A percentile compares a stretch with the other conserved stretches of the same genome.
Evolutionary conservation across 2,888 invertebrate genomes (phyloP).

Genomic region (Megastigmus dorsalis): DNA sequence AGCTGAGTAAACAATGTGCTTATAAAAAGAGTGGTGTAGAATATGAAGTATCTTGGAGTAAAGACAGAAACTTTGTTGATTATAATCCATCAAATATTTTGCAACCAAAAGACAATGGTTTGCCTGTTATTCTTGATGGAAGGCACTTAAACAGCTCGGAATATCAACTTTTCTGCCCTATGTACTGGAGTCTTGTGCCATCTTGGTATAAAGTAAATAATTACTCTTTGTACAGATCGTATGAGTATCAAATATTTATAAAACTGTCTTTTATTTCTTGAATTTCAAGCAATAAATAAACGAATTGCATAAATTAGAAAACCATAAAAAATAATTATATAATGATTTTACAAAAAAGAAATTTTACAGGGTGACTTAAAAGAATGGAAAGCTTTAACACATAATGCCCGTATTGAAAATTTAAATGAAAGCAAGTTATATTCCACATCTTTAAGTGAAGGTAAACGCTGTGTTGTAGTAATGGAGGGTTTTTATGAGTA

Average conservation of each 20-base stretch:
- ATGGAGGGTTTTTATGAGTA: constrained; percentile 52
- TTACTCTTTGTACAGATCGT: no score
- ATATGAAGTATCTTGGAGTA: constrained; percentile 40
- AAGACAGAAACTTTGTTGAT: constrained; percentile 13
- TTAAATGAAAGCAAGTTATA: constrained; percentile 44
- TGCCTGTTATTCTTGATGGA: constrained; percentile 49
- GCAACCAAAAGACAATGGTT: constrained; percentile 43
- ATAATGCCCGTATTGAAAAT: constrained; percentile 53
- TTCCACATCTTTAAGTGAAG: constrained; percentile 30
- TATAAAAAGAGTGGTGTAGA: constrained; percentile 38
- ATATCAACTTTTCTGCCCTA: constrained; percentile 39
- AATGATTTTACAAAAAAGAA: not conserved
- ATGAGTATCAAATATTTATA: no score
- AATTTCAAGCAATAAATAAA: no score
- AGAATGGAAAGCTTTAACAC: constrained; percentile 38
- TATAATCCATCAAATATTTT: constrained; percentile 37
- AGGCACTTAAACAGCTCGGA: constrained; percentile 40
- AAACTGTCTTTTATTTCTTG: no score
- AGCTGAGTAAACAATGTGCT: constrained; percentile 45
- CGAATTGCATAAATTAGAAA: no score
- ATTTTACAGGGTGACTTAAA: constrained; percentile 28
- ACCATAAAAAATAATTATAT: not conserved
- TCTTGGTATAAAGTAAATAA: constrained; percentile 42
- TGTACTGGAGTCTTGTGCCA: constrained; percentile 52
- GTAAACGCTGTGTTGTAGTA: constrained; percentile 47